phyloP scores from a whole-genome alignment of 1,140 invertebrate genomes.

The Lethrus apterus region DNA sequence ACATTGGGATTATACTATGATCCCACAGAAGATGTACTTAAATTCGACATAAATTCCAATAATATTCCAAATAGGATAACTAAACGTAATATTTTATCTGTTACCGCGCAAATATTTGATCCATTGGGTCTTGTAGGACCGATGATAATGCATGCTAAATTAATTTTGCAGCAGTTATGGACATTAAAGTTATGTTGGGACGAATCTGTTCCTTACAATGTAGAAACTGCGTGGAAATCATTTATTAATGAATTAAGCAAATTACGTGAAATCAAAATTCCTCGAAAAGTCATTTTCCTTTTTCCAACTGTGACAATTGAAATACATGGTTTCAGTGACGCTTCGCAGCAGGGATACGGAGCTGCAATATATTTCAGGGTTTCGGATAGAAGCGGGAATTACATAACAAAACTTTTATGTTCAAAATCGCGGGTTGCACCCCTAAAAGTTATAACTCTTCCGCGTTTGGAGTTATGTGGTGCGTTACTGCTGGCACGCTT shows the following conservation, averaged over 20 bases:
- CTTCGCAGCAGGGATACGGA: constrained; percentile 28
- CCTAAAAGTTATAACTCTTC: constrained; percentile 22
- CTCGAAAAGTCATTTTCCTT: constrained; percentile 15
- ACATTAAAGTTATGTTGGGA: constrained; percentile 26
- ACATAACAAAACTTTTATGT: constrained; percentile 23
- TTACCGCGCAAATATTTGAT: too few relatives aligned
- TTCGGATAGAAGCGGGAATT: constrained; percentile 12
- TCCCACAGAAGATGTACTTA: neutral
- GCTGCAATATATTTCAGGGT: constrained; percentile 28
- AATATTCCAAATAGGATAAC: constrained; percentile 26
- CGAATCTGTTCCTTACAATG: constrained; percentile 20
- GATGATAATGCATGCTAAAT: constrained; percentile 25
- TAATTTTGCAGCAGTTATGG: constrained; percentile 29
- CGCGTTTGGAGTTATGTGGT: constrained; percentile 6
- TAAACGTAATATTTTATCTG: too few relatives aligned
- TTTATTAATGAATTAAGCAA: constrained; percentile 14
- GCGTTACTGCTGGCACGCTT: too few relatives aligned
- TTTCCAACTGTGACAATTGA: constrained; percentile 16
- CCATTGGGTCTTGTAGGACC: constrained; percentile 30
- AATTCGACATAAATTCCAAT: neutral
- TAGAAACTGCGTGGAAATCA: constrained; percentile 24
- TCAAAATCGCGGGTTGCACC: constrained; percentile 40
- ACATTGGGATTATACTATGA: constrained; percentile 2
- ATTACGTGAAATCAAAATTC: constrained; percentile 21
- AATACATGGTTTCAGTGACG: constrained; percentile 34